Percentiles rank a stretch among this genome's conserved stretches.
Conservation (phyloP, 35 echinoderm and acorn worm species). For the Lytechinus variegatus region DNA sequence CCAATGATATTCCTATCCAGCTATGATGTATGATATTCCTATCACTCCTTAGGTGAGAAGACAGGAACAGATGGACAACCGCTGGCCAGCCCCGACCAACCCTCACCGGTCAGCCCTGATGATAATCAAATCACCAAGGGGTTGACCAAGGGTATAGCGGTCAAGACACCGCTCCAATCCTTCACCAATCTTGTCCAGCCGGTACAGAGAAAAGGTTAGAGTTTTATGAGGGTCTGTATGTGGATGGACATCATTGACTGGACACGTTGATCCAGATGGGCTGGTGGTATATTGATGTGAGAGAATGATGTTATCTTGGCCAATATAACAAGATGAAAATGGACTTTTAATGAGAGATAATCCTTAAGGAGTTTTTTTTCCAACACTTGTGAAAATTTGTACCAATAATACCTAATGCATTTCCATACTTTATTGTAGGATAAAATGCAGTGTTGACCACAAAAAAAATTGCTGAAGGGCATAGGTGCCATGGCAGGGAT, state of each 20-base stretch:
- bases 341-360: conserved; percentile 4
- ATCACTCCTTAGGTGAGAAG: conserved; percentile 7
- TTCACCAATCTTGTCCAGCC: conserved; percentile 68
- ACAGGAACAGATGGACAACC: not conserved
- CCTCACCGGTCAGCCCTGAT: not conserved
- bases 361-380: not conserved
- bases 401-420: too few relatives aligned
- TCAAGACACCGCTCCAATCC: conserved; percentile 73
- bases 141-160: conserved; percentile 55
- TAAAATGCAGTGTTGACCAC: too few relatives aligned
- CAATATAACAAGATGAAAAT: not conserved
- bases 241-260: not conserved
- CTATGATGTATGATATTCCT: not conserved
- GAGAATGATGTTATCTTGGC: not conserved
- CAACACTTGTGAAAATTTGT: too few relatives aligned
- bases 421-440: too few relatives aligned
- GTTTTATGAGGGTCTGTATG: not conserved
- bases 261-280: not conserved
- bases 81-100: not conserved
- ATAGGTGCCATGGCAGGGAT: too few relatives aligned
- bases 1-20: too few relatives aligned
- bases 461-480: too few relatives aligned
- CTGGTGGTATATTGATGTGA: not conserved
- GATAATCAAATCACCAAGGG: conserved; percentile 54
- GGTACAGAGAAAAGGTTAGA: conserved; percentile 52